Percentiles rank a stretch among this genome's conserved stretches.
Conservation (phyloP, 2,888 invertebrate genomes). For the Thysanoteuthis rhombus region DNA sequence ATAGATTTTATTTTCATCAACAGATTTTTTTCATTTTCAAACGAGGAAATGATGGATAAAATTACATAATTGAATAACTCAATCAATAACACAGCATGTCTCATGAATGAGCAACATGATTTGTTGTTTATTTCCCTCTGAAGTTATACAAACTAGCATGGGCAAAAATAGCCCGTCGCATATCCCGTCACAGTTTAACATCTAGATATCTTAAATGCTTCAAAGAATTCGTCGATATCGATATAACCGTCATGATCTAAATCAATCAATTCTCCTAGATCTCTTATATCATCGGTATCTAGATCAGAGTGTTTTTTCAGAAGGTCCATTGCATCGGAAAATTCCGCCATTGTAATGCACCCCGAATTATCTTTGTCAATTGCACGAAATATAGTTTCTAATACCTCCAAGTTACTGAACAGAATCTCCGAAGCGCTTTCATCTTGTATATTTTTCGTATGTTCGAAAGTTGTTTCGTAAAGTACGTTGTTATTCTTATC, state of each 20-base stretch:
- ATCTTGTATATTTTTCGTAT: neutral
- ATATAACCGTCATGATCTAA: slow-evolving; percentile 92
- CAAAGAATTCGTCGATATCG: slow-evolving; percentile 92
- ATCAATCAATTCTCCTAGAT: slow-evolving; percentile 90
- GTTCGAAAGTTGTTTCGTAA: slow-evolving; percentile 73
- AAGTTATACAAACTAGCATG: no score
- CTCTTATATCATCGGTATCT: slow-evolving; percentile 79
- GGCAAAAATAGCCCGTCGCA: no score
- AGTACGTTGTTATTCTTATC: slow-evolving; percentile 75
- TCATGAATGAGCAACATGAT: no score
- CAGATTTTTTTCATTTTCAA: no score
- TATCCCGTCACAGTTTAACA: neutral
- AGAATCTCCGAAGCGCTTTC: neutral
- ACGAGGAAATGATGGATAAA: no score
- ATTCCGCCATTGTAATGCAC: slow-evolving; percentile 88
- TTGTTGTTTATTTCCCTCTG: no score
- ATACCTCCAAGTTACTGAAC: slow-evolving; percentile 79
- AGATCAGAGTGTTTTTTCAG: slow-evolving; percentile 81
- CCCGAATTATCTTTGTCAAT: slow-evolving; percentile 90
- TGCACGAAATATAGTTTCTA: slow-evolving; percentile 92
- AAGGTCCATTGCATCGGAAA: slow-evolving; percentile 87
- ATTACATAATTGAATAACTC: no score
- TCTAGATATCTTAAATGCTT: slow-evolving; percentile 81
- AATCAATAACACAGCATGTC: no score
- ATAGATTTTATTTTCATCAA: no score